Base-by-base conservation (phyloP, 2,113 vertebrate species). In the Manacus vitellinus region DNA sequence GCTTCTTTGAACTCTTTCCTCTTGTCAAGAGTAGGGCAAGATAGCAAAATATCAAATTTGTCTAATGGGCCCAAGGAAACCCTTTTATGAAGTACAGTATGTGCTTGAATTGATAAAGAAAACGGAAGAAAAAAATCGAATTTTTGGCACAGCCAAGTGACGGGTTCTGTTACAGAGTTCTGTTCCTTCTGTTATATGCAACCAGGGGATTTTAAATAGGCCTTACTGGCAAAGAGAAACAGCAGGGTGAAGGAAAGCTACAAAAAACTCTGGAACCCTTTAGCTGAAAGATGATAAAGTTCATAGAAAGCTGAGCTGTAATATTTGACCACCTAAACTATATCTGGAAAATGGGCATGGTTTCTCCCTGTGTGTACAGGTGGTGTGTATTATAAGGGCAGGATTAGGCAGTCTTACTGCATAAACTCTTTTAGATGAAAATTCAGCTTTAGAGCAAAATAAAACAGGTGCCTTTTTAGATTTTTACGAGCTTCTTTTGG, bases 1-100 rank as follows among this genome's bases (percentile, higher is more conserved):
- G 27, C 93, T 94, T 85, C 63, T 93, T 88, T 93, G 79, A 95
- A 94, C 39, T 86, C n/a, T 90, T 59, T 73, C 65, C 24, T 70
- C 6, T 7, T 80, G 75, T 93, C 71, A 92, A 77, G 65, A 78
- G 24, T 33, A 59, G 33, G 46, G 71, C 75, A 71, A 90, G 74
- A 54, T 62, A 92, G 76, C 33, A 85, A 90, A 95, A 76, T 73
- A 94, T 12, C 81, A 56, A 24, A 70, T 89, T 95, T 80, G 35
- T 66, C 55, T 89, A 80, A 81, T 39, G 8, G 17, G 35, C 33
- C 39, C 47, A 71, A 51, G 56, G 55, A 84, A 88, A 77, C 30
- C 19, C 49, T 77, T 71, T 35, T 66, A 25, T 76, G 12, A 91
- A 95, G 12, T 76, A 73, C 15, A 88, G n/a, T 35, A 46, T 74